A percentile compares a stretch with the other conserved stretches of the same genome.
These are phyloP conservation scores for Lagopus muta DNA, from an alignment of 2,113 vertebrate species.

Conservation along the genomic window DNA sequence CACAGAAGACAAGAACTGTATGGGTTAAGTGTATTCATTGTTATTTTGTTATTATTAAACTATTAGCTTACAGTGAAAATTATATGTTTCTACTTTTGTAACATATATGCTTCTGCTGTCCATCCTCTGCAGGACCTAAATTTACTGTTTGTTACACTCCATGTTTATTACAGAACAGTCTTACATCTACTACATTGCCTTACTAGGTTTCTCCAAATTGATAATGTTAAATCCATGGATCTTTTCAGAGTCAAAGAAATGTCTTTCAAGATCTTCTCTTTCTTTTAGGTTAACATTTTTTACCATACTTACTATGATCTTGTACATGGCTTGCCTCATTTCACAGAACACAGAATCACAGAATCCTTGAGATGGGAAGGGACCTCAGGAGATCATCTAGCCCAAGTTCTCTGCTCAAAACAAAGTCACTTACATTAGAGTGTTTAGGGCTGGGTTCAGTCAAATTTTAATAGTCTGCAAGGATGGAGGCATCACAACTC, in stretches of 20 bases:
- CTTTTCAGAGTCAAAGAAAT: neutral
- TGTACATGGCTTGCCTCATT: neutral
- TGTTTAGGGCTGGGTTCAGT: neutral
- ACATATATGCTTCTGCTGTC: neutral
- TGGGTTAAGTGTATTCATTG: neutral
- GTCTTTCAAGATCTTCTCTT: neutral
- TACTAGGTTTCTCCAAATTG: neutral
- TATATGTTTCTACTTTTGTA: neutral
- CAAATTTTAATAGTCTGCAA: neutral
- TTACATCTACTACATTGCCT: neutral
- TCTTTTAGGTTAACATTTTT: neutral
- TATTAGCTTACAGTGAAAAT: neutral
- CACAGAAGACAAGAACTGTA: neutral
- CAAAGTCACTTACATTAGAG: neutral
- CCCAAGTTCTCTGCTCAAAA: neutral
- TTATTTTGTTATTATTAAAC: neutral
- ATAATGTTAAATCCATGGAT: neutral
- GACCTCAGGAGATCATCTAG: neutral
- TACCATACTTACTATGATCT: neutral
- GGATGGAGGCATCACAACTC: neutral
- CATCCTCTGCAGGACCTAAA: neutral
- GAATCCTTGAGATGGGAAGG: neutral
- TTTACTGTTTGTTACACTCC: neutral
- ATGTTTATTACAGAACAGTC: neutral
- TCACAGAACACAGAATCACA: neutral